These are phyloP conservation scores for Phrynocephalus versicolor DNA, from an alignment of 2,113 vertebrate genomes.

Conservation along the genomic window DNA sequence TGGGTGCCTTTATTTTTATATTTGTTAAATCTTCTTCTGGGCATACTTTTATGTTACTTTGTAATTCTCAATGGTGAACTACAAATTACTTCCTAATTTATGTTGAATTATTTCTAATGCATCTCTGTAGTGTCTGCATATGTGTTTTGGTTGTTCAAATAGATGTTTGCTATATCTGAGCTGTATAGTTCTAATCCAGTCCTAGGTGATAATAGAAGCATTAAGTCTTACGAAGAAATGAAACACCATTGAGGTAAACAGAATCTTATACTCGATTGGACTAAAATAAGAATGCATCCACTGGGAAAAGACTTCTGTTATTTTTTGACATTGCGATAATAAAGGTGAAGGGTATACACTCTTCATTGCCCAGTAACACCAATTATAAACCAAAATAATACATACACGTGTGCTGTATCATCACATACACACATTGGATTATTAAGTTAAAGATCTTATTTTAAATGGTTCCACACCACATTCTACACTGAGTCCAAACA, in stretches of 20 bases:
- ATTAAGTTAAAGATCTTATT: conserved; percentile 45
- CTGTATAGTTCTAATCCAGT: not conserved
- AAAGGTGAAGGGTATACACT: conserved; percentile 49
- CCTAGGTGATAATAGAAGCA: conserved; percentile 26
- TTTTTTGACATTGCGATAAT: conserved; percentile 41
- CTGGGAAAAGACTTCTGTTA: conserved; percentile 41
- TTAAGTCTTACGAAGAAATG: conserved; percentile 24
- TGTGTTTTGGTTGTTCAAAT: not conserved
- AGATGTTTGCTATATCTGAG: not conserved
- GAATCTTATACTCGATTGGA: conserved; percentile 25
- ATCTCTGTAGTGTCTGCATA: not conserved
- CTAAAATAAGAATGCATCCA: not conserved
- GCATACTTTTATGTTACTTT: not conserved
- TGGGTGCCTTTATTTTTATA: not conserved
- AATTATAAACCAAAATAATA: conserved; percentile 53
- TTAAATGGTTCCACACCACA: conserved; percentile 58
- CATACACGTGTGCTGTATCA: conserved; percentile 46
- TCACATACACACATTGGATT: conserved; percentile 35
- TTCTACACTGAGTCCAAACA: conserved; percentile 43
- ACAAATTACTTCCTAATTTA: not conserved
- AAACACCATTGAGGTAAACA: conserved; percentile 28
- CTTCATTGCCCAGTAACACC: conserved; percentile 45
- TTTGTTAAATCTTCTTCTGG: not conserved
- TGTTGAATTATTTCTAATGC: not conserved
- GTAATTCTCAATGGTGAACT: not conserved